phyloP scores from a whole-genome alignment of 1,140 invertebrate genomes.

The Stegodyphus dumicola region DNA sequence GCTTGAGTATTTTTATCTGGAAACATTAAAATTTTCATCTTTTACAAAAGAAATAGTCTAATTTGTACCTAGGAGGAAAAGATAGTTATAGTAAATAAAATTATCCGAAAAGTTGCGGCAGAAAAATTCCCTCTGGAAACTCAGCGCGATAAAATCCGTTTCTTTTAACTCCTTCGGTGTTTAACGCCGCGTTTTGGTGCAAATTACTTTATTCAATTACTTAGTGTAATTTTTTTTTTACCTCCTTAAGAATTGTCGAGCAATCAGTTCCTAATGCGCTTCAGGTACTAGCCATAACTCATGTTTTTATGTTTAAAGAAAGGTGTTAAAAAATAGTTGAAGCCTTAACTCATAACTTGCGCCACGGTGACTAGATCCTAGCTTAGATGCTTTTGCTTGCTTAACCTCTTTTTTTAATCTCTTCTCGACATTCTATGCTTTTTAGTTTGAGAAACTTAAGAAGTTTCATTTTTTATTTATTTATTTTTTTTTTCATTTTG shows the following conservation, averaged over 20 bases:
- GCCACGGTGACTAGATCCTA: constrained; percentile 19
- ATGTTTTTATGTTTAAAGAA: constrained; percentile 18
- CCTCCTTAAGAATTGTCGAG: constrained; percentile 40
- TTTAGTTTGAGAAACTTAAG: constrained; percentile 26
- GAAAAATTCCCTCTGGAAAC: too few species aligned
- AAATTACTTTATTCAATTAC: too few species aligned
- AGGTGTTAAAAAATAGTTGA: constrained; percentile 6
- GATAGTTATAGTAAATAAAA: too few species aligned
- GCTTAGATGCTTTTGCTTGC: background rate
- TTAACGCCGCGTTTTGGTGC: too few species aligned
- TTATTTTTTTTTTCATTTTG: background rate
- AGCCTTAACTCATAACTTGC: constrained; percentile 1
- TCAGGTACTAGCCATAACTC: background rate
- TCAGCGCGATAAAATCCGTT: too few species aligned
- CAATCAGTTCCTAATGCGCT: constrained; percentile 38
- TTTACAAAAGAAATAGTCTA: too few species aligned
- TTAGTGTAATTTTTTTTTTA: too few species aligned
- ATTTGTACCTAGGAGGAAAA: too few species aligned
- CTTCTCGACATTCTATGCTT: constrained; percentile 18
- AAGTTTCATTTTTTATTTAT: constrained; percentile 13
- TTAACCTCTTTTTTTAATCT: constrained; percentile 32
- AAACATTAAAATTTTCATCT: too few species aligned
- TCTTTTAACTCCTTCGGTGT: too few species aligned
- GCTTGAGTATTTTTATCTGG: too few species aligned
- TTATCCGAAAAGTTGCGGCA: too few species aligned